These are phyloP conservation scores for Brenthis hecate DNA, from an alignment of 2,888 invertebrate genomes.

Conservation along the genomic window DNA sequence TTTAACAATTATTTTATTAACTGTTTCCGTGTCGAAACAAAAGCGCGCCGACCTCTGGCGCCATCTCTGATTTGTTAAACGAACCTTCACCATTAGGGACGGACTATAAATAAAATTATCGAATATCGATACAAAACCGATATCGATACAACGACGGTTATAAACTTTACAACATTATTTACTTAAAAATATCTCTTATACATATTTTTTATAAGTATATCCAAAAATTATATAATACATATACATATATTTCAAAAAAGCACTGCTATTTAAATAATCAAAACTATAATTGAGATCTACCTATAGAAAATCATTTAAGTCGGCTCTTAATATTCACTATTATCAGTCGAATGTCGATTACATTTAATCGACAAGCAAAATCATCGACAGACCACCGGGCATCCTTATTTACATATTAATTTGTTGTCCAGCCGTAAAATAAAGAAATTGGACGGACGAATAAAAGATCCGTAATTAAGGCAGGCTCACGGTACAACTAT, in stretches of 20 bases:
- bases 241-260: background rate
- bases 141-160: background rate
- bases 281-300: constrained; percentile 23
- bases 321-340: constrained; percentile 21
- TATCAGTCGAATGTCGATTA: constrained; percentile 41
- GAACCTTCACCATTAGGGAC: constrained; percentile 43
- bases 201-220: too few relatives aligned
- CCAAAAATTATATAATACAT: too few relatives aligned
- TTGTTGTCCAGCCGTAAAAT: constrained; percentile 78
- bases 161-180: too few relatives aligned
- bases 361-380: constrained; percentile 48
- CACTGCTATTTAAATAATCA: background rate
- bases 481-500: constrained; percentile 64
- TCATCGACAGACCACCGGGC: constrained; percentile 69
- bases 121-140: constrained; percentile 30
- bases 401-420: constrained; percentile 78
- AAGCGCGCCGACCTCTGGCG: constrained; percentile 57
- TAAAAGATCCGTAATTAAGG: constrained; percentile 71
- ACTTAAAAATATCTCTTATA: too few relatives aligned
- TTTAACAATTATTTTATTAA: constrained; percentile 58
- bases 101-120: constrained; percentile 24
- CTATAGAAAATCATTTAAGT: background rate
- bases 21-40: constrained; percentile 58
- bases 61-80: constrained; percentile 57
- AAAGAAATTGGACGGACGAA: constrained; percentile 74